Evolutionary conservation across 2,797 vertebrate species (phyloP).

Genomic region (Simalia tracyae): DNA sequence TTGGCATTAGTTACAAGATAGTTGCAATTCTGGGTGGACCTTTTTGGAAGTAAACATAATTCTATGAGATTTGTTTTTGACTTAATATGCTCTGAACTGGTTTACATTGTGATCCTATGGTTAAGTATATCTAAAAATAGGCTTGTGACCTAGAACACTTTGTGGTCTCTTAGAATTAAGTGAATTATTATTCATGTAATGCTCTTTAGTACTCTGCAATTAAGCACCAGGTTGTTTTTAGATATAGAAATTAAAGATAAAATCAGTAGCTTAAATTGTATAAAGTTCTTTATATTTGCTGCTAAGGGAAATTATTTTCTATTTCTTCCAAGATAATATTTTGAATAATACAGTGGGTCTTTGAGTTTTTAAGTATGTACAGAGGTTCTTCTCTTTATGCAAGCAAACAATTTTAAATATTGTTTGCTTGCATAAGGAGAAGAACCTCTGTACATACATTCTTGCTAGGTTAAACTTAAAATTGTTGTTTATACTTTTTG

Average conservation of each 20-base stretch:
- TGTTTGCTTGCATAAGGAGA: not conserved
- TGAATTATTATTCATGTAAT: constrained; percentile 58
- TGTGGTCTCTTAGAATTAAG: constrained; percentile 65
- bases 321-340: not conserved
- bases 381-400: no score
- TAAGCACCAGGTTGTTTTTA: constrained; percentile 62
- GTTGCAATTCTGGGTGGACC: not conserved
- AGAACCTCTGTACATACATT: not conserved
- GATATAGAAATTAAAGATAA: constrained; percentile 72
- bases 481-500: not conserved
- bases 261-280: constrained; percentile 56
- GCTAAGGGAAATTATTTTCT: constrained; percentile 38
- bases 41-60: not conserved
- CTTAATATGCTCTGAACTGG: not conserved
- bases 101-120: not conserved
- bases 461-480: not conserved
- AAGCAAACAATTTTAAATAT: not conserved
- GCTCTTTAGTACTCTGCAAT: constrained; percentile 46
- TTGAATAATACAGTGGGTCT: not conserved
- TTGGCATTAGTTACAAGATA: not conserved
- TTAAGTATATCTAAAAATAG: constrained; percentile 72
- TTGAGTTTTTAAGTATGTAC: not conserved
- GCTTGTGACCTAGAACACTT: constrained; percentile 72
- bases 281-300: constrained; percentile 46
- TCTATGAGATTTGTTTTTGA: not conserved